Evolutionary conservation across 1,140 invertebrate genomes (phyloP), one percentile per base, ranked within the genome.

Genomic region (Apis dorsata): DNA sequence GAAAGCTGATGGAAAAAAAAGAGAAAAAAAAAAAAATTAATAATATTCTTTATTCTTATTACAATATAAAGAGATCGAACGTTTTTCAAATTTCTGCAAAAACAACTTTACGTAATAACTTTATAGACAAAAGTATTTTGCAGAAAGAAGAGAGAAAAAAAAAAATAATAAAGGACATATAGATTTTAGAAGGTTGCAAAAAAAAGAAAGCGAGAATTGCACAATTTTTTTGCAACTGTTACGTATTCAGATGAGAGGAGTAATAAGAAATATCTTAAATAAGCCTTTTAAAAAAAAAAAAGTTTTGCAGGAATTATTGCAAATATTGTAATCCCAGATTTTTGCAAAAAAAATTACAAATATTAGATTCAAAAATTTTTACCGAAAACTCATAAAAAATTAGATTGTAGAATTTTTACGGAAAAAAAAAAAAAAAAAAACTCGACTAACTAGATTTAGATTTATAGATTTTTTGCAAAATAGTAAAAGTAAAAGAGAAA

Each of bases 381-480:
- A 82, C 57, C 21, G 17, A 60, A 55, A 82, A 55, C 7, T 81
- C 53, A 51, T 68, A 68, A 62, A n/a, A 44, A 53, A 53, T 77
- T 82, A 82, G 80, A 82, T 69, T n/a, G 24, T 82, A 82, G 80
- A 77, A 82, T 82, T 82, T 82, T 69, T 82, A 82, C 80, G 13
- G 19, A 34, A 44, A 44, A 44, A 44, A 44, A 44, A 44, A 44
- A 44, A 44, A 44, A 44, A 44, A 44, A 4, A 51, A 62, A 68
- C 21, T 55, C 57, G 24, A 60, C 34, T 68, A n/a, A 53, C 1
- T 53, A 70, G 34, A 44, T 44, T 44, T 12, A 17, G 63, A 34
- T 65, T 68, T 68, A 11, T 82, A 77, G 80, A 34, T 82, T 82
- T 77, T 62, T 82, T 69, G 79, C 80, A 60, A 82, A 53, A 77